Conservation (phyloP, 2,113 vertebrate genomes). For the Scartelaos histophorus region DNA sequence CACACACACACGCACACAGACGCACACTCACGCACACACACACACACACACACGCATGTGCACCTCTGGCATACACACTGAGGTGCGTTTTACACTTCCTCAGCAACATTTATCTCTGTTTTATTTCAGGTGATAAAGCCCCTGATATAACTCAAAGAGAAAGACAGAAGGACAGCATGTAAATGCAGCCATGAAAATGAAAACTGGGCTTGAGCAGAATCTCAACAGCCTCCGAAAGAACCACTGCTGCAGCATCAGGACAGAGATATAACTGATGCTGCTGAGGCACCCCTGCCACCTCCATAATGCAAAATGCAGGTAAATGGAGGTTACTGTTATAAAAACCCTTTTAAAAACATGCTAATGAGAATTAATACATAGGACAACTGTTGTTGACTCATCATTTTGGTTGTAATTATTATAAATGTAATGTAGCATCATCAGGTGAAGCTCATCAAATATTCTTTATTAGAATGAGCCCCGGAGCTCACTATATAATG, state of each 20-base stretch:
- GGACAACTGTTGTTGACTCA: conserved; percentile 52
- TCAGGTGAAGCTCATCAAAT: conserved; percentile 30
- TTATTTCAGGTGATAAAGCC: conserved; percentile 68
- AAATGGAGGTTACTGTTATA: conserved; percentile 52
- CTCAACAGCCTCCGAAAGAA: conserved; percentile 66
- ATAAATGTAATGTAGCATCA: conserved; percentile 18
- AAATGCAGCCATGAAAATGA: conserved; percentile 69
- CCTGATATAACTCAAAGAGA: conserved; percentile 56
- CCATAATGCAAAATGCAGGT: conserved; percentile 64
- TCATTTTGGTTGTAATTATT: conserved; percentile 43
- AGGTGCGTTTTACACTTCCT: conserved; percentile 57
- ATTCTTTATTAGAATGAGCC: conserved; percentile 16
- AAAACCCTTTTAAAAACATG: conserved; percentile 30
- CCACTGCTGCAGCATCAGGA: conserved; percentile 42
- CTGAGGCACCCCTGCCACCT: conserved; percentile 41
- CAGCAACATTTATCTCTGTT: conserved; percentile 69
- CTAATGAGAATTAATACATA: conserved; percentile 53
- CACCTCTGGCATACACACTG: conserved; percentile 12
- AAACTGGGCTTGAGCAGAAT: conserved; percentile 60
- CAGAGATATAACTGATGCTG: conserved; percentile 46
- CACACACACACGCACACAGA: conserved; percentile 8
- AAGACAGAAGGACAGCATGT: conserved; percentile 60
- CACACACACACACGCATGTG: neutral
- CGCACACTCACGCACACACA: neutral
- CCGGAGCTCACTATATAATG: neutral